Percentiles rank a stretch among this genome's conserved stretches.
These are phyloP conservation scores for Brachypterus glaber DNA, from an alignment of 2,888 invertebrate genomes.

Conservation along the genomic window DNA sequence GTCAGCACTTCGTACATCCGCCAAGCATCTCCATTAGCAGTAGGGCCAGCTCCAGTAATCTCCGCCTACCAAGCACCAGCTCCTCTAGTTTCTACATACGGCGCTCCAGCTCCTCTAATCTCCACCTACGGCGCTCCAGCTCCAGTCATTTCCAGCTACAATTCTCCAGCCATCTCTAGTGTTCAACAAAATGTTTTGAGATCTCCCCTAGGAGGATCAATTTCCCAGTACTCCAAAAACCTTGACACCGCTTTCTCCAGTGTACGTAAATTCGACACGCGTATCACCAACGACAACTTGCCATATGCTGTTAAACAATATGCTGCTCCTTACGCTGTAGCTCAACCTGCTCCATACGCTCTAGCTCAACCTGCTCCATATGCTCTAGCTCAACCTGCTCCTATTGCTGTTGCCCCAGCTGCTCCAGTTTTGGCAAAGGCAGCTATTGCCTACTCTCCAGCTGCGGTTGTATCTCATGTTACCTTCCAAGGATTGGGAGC, in stretches of 20 bases:
- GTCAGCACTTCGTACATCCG: conserved; percentile 24
- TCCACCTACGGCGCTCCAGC: conserved; percentile 37
- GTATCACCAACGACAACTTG: background rate
- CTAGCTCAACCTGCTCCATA: conserved; percentile 17
- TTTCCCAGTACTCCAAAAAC: background rate
- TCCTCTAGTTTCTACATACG: conserved; percentile 19
- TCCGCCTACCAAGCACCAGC: conserved; percentile 11
- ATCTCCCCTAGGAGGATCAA: background rate
- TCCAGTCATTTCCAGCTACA: no score
- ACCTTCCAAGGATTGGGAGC: conserved; percentile 55
- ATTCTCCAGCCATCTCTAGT: no score
- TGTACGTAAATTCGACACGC: background rate
- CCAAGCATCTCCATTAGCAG: conserved; percentile 18
- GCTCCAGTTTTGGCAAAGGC: conserved; percentile 30
- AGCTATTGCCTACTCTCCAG: conserved; percentile 48
- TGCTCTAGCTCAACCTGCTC: conserved; percentile 20
- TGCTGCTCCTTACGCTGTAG: background rate
- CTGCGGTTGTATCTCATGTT: conserved; percentile 54
- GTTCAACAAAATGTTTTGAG: background rate
- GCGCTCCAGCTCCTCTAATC: conserved; percentile 25
- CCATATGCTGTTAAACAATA: background rate
- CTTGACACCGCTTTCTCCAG: background rate
- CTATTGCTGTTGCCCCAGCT: conserved; percentile 16
- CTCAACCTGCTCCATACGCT: conserved; percentile 26
- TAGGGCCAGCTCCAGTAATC: background rate